Conservation (phyloP, 1,140 invertebrate genomes). For the Macrocentrus cingulum region DNA sequence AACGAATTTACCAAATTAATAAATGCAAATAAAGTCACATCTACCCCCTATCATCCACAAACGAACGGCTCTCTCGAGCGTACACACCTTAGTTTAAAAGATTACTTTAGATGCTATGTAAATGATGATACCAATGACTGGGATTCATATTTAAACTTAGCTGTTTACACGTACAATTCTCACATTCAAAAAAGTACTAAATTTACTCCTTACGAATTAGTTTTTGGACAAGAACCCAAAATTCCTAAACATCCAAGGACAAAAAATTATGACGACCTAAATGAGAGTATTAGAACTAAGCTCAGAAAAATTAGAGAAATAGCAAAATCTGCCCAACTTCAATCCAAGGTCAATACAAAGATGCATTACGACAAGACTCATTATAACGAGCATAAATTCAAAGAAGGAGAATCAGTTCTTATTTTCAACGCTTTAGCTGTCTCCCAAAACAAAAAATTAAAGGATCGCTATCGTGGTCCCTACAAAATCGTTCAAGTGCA, state of each 20-base stretch:
- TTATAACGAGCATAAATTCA: too few relatives aligned
- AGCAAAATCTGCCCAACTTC: too few relatives aligned
- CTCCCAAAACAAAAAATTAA: too few relatives aligned
- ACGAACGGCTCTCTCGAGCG: slow-evolving; percentile 47
- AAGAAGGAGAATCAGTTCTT: too few relatives aligned
- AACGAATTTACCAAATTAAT: slow-evolving; percentile 34
- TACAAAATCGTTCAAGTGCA: too few relatives aligned
- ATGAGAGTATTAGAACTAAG: too few relatives aligned
- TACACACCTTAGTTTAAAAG: slow-evolving; percentile 47
- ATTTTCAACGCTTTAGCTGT: too few relatives aligned
- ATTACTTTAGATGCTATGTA: slow-evolving; percentile 50
- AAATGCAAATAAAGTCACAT: slow-evolving; percentile 18
- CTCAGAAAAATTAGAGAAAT: too few relatives aligned
- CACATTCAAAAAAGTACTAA: slow-evolving; percentile 47
- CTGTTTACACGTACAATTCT: slow-evolving; percentile 55
- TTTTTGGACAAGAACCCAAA: slow-evolving; percentile 50
- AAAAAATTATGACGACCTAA: too few relatives aligned
- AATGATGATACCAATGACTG: slow-evolving; percentile 46
- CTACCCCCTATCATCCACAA: slow-evolving; percentile 50
- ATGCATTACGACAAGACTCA: too few relatives aligned
- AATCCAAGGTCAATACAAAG: too few relatives aligned
- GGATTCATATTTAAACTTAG: slow-evolving; percentile 52
- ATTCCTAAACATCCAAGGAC: slow-evolving; percentile 33
- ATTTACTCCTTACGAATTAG: slow-evolving; percentile 51
- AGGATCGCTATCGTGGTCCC: too few relatives aligned